Evolutionary conservation across 2,113 vertebrate genomes (phyloP), one percentile per base, ranked within the genome.

Genomic region (Azemiops feae): DNA sequence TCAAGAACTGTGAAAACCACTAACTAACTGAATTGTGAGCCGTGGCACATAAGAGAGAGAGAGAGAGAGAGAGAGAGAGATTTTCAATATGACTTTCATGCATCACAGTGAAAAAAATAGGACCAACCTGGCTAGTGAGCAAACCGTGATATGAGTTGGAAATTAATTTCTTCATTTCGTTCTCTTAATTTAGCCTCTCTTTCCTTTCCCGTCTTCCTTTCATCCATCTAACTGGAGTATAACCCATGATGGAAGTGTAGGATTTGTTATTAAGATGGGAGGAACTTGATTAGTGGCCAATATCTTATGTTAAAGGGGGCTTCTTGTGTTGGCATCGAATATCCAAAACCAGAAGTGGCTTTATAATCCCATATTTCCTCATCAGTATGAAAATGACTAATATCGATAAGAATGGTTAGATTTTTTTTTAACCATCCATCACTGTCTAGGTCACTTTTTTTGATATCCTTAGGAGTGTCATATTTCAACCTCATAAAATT

Each of bases 401-500:
- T 57, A 88, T 88, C 47, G 5, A 11, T 87, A 81, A 50, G 27
- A 74, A 34, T 39, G 47, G 39, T 89, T 64, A 23, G 18, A 9
- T 50, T 69, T 69, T 64, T 43, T 57, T 30, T 64, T 88, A 88
- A 47, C 25, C 53, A 6, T 12, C 53, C 85, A 89, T 47, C 64
- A 55, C 39, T 52, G 52, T 88, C 89, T 45, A 25, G 50, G 58
- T 91, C 86, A 58, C 43, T 88, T 30, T 23, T 89, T 74, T 93
- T 92, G 25, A 16, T 55, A 88, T 92, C 90, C 85, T 74, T 81
- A 92, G 81, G 85, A 18, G 25, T 50, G 60, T 12, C 53, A 52
- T 95, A 94, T 94, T 88, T 95, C 93, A 95, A 92, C 89, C 91
- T 93, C 74, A 58, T 91, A 60, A 94, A 92, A 90, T 45, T n/a